Conservation (phyloP, 1,140 invertebrate species). For the Eumeta japonica region DNA sequence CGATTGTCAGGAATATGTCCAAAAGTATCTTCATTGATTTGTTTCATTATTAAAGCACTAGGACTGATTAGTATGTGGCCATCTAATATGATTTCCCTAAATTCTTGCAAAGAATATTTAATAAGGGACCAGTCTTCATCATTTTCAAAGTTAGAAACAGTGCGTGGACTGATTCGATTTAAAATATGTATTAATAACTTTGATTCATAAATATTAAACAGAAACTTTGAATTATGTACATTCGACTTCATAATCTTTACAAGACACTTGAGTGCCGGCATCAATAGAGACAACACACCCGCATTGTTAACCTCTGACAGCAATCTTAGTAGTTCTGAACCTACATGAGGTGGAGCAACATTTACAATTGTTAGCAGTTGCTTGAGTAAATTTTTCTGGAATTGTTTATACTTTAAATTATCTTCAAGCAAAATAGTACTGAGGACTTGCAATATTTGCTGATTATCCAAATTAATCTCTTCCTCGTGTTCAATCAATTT, state of each 20-base stretch:
- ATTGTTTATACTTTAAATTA: conserved; percentile 26
- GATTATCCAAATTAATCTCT: conserved; percentile 64
- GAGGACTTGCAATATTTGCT: conserved; percentile 58
- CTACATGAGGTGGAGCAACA: conserved; percentile 34
- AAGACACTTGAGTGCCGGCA: conserved; percentile 25
- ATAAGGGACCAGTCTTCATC: conserved; percentile 49
- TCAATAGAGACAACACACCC: conserved; percentile 23
- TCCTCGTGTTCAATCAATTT: conserved; percentile 35
- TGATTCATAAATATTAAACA: conserved; percentile 48
- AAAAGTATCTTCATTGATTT: conserved; percentile 62
- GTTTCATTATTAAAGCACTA: conserved; percentile 51
- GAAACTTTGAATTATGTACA: conserved; percentile 20
- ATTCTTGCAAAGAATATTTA: conserved; percentile 38
- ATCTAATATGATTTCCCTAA: conserved; percentile 37
- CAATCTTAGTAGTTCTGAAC: conserved; percentile 29
- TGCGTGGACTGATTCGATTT: conserved; percentile 38
- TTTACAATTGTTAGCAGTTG: conserved; percentile 31
- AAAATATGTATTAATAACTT: conserved; percentile 46
- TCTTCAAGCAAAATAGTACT: conserved; percentile 32
- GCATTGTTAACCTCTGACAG: conserved; percentile 27
- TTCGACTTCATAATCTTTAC: conserved; percentile 23
- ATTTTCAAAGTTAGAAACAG: conserved; percentile 28
- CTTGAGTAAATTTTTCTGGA: conserved; percentile 35
- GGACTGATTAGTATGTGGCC: conserved; percentile 33
- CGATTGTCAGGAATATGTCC: conserved; percentile 44